A percentile compares a stretch with the other conserved stretches of the same genome.
phyloP scores from a whole-genome alignment of 2,797 vertebrate species.

The Otus scops region DNA sequence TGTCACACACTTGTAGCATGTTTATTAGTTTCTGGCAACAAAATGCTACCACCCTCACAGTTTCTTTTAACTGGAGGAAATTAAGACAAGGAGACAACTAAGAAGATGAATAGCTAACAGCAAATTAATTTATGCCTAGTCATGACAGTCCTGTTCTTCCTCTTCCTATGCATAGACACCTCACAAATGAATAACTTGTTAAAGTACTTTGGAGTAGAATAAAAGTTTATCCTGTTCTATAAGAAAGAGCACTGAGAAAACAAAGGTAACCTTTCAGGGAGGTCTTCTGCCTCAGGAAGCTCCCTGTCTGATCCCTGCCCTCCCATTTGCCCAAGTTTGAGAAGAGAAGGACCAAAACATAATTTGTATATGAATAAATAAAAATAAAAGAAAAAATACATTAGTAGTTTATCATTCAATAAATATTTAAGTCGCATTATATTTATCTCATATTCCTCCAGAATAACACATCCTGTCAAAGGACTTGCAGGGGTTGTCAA shows the following conservation, averaged over 20 bases:
- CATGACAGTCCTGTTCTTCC: not conserved
- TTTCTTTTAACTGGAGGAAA: not conserved
- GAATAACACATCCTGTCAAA: not conserved
- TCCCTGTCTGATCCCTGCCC: not conserved
- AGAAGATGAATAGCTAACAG: not conserved
- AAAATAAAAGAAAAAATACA: not conserved
- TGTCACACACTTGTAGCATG: not conserved
- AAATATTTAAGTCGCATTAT: not conserved
- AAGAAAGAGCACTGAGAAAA: not conserved
- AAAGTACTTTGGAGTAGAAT: not conserved
- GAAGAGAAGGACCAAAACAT: not conserved
- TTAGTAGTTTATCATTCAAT: not conserved
- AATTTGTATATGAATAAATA: not conserved
- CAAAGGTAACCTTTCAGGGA: not conserved
- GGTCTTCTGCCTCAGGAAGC: not conserved
- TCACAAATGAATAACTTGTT: not conserved
- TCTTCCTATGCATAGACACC: not conserved
- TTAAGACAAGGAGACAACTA: not conserved
- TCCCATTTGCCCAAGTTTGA: not conserved
- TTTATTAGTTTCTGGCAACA: constrained; percentile 20
- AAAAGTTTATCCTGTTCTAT: not conserved
- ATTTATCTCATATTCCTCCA: not conserved
- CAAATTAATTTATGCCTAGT: not conserved
- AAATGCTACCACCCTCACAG: not conserved
- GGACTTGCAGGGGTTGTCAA: not conserved